Base-by-base conservation (phyloP, 2,113 vertebrate species). In the pig (Sus scrofa) region DNA sequence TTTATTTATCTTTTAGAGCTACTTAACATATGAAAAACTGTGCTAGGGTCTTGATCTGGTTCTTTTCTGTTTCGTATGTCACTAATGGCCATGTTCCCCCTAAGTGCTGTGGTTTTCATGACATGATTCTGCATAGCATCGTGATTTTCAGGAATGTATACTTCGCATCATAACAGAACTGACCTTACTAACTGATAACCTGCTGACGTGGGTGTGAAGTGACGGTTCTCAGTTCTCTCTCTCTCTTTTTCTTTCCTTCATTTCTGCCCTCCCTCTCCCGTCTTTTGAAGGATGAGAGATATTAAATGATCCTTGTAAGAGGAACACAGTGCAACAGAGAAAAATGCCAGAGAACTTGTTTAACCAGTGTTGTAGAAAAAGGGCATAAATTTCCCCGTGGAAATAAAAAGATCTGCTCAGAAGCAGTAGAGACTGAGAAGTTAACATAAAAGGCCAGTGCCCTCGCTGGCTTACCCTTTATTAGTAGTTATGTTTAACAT, bases 91-190 rank as follows among this genome's bases (percentile, higher is more conserved):
- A 7, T 58, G 71, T 63, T 86, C 63, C 15, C 44, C 9, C n/a
- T 88, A 81, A 93, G 11, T n/a, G 2, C 30, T 56, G 37, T 60
- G 60, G 26, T 87, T 94, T 95, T 95, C 39, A 32, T 88, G 27
- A 83, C 10, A 5, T 85, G 32, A 30, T 44, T 97, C 81, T 86
- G 44, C 12, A 27, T 37, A 82, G n/a, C 68, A 30, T 70, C 6
- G 1, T 34, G 16, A 58, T 67, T 79, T 95, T 75, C 74, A 52
- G 74, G 70, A 68, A 87, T 27, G 13, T 1, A 24, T 27, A 83
- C 71, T 4, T 39, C 50, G 30, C 54, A 65, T 95, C 85, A 39
- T 30, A 71, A 44, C 14, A 89, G 78, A 85, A 71, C 34, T 37
- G 22, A 63, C 34, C 70, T 10, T 82, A 39, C 32, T 88, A 54